Evolutionary conservation across 2,888 invertebrate genomes (phyloP).

Genomic region (Yponomeuta evonymella): DNA sequence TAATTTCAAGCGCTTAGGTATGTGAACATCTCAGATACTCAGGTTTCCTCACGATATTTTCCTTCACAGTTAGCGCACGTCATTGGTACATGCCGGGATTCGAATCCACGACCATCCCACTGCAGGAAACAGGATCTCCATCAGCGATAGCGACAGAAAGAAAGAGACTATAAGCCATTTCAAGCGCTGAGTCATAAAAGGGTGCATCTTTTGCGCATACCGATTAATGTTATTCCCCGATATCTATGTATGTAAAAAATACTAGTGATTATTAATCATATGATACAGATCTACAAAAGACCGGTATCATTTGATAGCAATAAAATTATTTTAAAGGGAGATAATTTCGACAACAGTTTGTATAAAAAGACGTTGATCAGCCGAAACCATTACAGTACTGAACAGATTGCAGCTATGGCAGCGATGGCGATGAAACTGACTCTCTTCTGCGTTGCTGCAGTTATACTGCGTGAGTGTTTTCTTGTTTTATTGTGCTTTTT

Average conservation of each 20-base stretch:
- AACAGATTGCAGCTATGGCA: background rate
- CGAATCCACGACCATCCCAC: too few relatives aligned
- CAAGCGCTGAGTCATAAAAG: too few relatives aligned
- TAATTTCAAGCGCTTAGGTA: too few relatives aligned
- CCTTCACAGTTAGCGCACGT: too few relatives aligned
- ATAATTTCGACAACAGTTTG: background rate
- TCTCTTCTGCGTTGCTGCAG: background rate
- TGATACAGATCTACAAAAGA: background rate
- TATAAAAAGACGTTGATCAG: background rate
- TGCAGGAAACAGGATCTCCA: too few relatives aligned
- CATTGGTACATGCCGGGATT: too few relatives aligned
- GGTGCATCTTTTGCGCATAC: too few relatives aligned
- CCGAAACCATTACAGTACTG: background rate
- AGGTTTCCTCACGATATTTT: too few relatives aligned
- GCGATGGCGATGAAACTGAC: background rate
- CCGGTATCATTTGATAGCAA: background rate
- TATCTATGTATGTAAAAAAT: background rate
- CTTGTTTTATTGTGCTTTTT: background rate
- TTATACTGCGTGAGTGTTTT: background rate
- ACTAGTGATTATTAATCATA: background rate
- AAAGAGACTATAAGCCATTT: too few relatives aligned
- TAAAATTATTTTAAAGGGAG: background rate
- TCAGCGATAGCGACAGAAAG: too few relatives aligned
- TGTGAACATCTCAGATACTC: too few relatives aligned
- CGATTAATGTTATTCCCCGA: constrained; percentile 1